Evolutionary conservation across 2,113 vertebrate genomes (phyloP).

Genomic region (Pluvialis apricaria): DNA sequence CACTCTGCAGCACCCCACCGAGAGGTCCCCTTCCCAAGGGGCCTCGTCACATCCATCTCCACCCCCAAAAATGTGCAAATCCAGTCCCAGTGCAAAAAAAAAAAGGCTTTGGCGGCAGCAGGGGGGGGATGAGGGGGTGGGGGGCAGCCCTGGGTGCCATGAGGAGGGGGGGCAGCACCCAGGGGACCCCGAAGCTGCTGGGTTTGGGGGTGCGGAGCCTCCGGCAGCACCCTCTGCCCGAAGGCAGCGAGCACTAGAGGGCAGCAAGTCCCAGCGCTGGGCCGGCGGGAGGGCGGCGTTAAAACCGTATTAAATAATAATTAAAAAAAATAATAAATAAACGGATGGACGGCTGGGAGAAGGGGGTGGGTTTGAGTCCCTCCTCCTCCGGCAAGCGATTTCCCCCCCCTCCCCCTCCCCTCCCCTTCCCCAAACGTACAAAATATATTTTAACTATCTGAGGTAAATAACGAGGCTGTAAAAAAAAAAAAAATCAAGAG

Average conservation of each 20-base stretch:
- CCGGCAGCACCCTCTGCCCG: neutral
- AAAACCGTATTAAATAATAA: neutral
- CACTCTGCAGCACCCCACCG: no score
- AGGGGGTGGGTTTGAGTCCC: neutral
- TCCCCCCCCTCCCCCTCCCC: no score
- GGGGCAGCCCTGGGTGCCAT: no score
- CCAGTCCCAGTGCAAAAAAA: no score
- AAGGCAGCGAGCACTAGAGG: constrained; percentile 56
- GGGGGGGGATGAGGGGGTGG: no score
- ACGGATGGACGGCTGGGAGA: neutral
- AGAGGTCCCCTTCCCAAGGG: no score
- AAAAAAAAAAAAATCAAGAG: neutral
- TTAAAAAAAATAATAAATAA: neutral
- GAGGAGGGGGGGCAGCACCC: no score
- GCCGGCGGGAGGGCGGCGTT: neutral
- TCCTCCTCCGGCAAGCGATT: neutral
- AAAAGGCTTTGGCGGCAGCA: no score
- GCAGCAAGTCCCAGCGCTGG: constrained; percentile 43
- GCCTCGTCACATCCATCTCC: no score
- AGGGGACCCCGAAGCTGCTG: neutral
- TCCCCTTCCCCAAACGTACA: neutral
- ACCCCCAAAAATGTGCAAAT: no score
- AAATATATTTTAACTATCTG: constrained; percentile 26
- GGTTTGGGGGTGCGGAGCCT: neutral
- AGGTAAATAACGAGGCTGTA: constrained; percentile 38